Evolutionary conservation across 2,888 invertebrate species (phyloP).

Genomic region (Temnothorax unifasciatus): DNA sequence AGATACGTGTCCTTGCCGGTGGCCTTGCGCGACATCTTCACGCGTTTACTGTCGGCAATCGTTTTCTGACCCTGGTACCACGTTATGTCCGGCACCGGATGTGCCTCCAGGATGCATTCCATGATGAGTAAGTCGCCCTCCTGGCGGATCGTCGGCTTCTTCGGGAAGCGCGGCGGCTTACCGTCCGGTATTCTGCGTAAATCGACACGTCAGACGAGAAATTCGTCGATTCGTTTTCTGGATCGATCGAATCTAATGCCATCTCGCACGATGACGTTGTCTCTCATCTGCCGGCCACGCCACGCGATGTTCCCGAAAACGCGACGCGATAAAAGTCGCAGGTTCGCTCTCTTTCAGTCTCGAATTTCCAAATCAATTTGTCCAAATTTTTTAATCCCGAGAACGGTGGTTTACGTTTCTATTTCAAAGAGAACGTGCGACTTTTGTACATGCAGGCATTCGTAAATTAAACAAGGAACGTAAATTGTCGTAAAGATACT

Average conservation of each 20-base stretch:
- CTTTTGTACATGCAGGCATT: not conserved
- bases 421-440: slow-evolving; percentile 15
- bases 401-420: not conserved
- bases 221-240: not conserved
- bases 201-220: slow-evolving; percentile 67
- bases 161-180: slow-evolving; percentile 98
- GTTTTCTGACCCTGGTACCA: slow-evolving; percentile 97
- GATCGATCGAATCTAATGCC: not conserved
- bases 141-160: slow-evolving; percentile 98
- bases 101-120: slow-evolving; percentile 98
- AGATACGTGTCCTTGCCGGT: slow-evolving; percentile 96
- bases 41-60: slow-evolving; percentile 94
- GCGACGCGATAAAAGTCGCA: slow-evolving; percentile 32
- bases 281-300: slow-evolving; percentile 10
- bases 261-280: slow-evolving; percentile 1
- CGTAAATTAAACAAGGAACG: not conserved
- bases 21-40: slow-evolving; percentile 96
- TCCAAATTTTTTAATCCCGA: not conserved
- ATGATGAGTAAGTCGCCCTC: slow-evolving; percentile 97
- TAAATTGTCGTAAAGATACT: not conserved
- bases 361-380: not conserved
- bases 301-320: slow-evolving; percentile 11
- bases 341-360: not conserved
- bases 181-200: slow-evolving; percentile 95
- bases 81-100: slow-evolving; percentile 97